A percentile compares a stretch with the other conserved stretches of the same genome.
phyloP scores from a whole-genome alignment of 2,888 invertebrate genomes.

The Therioaphis trifolii region DNA sequence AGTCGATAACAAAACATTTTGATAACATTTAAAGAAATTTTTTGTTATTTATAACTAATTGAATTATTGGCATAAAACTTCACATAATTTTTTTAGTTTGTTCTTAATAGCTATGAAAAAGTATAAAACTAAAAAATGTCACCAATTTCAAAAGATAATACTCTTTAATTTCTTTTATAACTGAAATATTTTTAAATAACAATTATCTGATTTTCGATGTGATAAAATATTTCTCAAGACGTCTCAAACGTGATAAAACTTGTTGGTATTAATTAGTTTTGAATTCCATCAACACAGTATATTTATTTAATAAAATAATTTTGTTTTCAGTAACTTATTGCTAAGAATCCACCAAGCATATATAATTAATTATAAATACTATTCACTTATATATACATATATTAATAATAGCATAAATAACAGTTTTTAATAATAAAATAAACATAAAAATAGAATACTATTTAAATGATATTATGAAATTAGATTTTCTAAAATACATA shows the following conservation, averaged over 20 bases:
- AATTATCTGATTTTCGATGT: not conserved
- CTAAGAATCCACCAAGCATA: too few relatives aligned
- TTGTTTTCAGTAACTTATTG: too few relatives aligned
- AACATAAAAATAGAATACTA: not conserved
- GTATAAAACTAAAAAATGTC: too few relatives aligned
- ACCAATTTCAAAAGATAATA: not conserved
- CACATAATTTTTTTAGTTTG: too few relatives aligned
- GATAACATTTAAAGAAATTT: too few relatives aligned
- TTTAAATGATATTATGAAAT: not conserved
- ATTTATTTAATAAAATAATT: not conserved
- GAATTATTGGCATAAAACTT: too few relatives aligned
- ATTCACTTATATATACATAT: not conserved
- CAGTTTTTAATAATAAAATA: not conserved
- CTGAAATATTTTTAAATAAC: not conserved
- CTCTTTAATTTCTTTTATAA: not conserved
- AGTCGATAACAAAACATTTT: too few relatives aligned
- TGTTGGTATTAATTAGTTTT: not conserved
- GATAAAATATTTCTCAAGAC: not conserved
- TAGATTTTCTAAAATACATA: not conserved
- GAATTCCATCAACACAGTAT: not conserved
- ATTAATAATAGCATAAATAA: not conserved
- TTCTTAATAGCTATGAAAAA: too few relatives aligned
- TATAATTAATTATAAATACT: too few relatives aligned
- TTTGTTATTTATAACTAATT: too few relatives aligned
- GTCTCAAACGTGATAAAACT: not conserved